Evolutionary conservation across 2,797 vertebrate genomes (phyloP).

Genomic region (Enteromius afrohamiltoni): DNA sequence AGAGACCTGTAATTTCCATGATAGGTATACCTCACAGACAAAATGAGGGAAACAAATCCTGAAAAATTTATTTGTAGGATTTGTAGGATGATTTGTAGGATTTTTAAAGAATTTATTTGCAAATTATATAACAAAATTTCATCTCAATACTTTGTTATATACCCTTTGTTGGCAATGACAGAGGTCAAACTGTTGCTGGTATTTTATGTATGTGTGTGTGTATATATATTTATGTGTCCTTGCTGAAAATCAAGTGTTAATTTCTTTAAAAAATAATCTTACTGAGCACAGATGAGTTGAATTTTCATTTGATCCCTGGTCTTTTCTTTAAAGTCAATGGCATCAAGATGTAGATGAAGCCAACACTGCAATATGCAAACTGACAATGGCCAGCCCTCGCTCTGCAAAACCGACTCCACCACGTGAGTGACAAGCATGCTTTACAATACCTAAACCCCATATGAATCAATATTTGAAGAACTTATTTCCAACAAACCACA

Average conservation of each 20-base stretch:
- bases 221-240: neutral
- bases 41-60: too few relatives aligned
- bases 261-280: too few relatives aligned
- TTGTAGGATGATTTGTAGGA: too few relatives aligned
- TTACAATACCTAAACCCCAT: neutral
- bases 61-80: too few relatives aligned
- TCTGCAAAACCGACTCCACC: conserved; percentile 67
- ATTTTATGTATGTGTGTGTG: too few relatives aligned
- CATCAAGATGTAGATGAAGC: conserved; percentile 87
- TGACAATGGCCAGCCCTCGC: conserved; percentile 64
- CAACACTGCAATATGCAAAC: conserved; percentile 77
- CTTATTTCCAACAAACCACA: conserved; percentile 13
- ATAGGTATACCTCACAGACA: too few relatives aligned
- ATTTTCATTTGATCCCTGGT: conserved; percentile 33
- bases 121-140: too few relatives aligned
- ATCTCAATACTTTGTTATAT: too few relatives aligned
- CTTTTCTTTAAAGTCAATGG: conserved; percentile 78
- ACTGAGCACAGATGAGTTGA: neutral
- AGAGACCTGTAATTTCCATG: too few relatives aligned
- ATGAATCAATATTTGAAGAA: conserved; percentile 4
- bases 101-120: too few relatives aligned
- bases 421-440: conserved; percentile 68
- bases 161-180: too few relatives aligned
- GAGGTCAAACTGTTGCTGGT: too few relatives aligned
- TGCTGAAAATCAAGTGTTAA: neutral